These are phyloP conservation scores for Trachymyrmex cornetzi DNA, from an alignment of 1,140 invertebrate species.

Conservation along the genomic window DNA sequence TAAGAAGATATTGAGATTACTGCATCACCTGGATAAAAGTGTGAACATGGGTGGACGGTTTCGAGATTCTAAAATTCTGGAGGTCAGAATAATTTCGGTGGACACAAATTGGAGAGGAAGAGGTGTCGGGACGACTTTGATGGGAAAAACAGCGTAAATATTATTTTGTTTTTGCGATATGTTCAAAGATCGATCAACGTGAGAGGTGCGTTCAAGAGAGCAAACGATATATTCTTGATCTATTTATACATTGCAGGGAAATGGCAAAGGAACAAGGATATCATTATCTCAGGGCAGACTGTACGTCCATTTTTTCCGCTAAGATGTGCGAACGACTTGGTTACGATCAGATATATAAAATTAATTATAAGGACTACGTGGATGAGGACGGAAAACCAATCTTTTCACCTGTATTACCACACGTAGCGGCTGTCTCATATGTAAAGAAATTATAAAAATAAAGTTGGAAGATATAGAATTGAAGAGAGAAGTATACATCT, in stretches of 20 bases:
- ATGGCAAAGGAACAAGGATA: slow-evolving; percentile 86
- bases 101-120: slow-evolving; percentile 89
- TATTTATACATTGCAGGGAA: slow-evolving; percentile 86
- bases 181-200: not conserved
- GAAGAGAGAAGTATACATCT: not conserved
- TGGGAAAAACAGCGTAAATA: slow-evolving; percentile 89
- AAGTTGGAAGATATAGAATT: not conserved
- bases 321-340: slow-evolving; percentile 90
- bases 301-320: slow-evolving; percentile 91
- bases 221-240: slow-evolving; percentile 34
- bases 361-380: slow-evolving; percentile 89
- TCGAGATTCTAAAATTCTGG: slow-evolving; percentile 87
- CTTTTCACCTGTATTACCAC: slow-evolving; percentile 88
- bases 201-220: not conserved
- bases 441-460: slow-evolving; percentile 82
- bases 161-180: not conserved
- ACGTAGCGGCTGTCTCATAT: slow-evolving; percentile 86
- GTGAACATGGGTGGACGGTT: slow-evolving; percentile 88
- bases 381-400: slow-evolving; percentile 87
- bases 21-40: slow-evolving; percentile 88
- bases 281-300: slow-evolving; percentile 88
- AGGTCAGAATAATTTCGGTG: slow-evolving; percentile 90
- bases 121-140: slow-evolving; percentile 89
- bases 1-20: slow-evolving; percentile 88
- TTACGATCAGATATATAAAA: slow-evolving; percentile 89